phyloP scores from a whole-genome alignment of 1,140 invertebrate genomes.

The Euwallacea similis region DNA sequence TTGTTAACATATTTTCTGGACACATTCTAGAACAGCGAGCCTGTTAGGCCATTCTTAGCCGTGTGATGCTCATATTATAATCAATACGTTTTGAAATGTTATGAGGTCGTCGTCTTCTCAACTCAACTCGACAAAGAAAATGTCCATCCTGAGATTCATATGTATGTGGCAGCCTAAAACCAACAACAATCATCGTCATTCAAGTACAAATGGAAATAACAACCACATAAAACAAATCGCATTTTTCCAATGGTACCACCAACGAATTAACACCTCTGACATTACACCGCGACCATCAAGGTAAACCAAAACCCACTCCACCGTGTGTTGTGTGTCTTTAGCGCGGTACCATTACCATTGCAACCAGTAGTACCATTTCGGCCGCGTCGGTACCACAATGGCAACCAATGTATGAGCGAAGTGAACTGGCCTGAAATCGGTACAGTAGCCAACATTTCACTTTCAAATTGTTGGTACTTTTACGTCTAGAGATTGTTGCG shows the following conservation, averaged over 20 bases:
- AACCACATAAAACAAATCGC: too few relatives aligned
- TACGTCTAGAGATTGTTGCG: slow-evolving; percentile 7
- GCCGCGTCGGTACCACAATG: slow-evolving; percentile 19
- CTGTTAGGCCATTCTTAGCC: too few relatives aligned
- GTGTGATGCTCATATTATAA: too few relatives aligned
- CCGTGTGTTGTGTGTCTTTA: neutral
- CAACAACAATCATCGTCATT: too few relatives aligned
- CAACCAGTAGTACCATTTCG: slow-evolving; percentile 19
- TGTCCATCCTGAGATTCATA: too few relatives aligned
- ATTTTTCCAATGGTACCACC: slow-evolving; percentile 3
- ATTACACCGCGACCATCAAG: slow-evolving; percentile 14
- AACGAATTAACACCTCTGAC: neutral
- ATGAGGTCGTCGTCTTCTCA: too few relatives aligned
- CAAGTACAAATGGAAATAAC: too few relatives aligned
- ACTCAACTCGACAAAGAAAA: too few relatives aligned
- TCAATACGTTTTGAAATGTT: too few relatives aligned
- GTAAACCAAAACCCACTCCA: slow-evolving; percentile 27
- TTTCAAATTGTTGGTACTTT: slow-evolving; percentile 20
- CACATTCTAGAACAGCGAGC: too few relatives aligned
- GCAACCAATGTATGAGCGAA: slow-evolving; percentile 23
- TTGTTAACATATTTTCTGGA: too few relatives aligned
- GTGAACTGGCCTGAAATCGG: slow-evolving; percentile 21
- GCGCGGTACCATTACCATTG: neutral
- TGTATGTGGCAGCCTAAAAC: too few relatives aligned
- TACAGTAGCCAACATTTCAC: slow-evolving; percentile 28